These are phyloP conservation scores for Centruroides vittatus DNA, from an alignment of 1,140 invertebrate species.

Conservation along the genomic window DNA sequence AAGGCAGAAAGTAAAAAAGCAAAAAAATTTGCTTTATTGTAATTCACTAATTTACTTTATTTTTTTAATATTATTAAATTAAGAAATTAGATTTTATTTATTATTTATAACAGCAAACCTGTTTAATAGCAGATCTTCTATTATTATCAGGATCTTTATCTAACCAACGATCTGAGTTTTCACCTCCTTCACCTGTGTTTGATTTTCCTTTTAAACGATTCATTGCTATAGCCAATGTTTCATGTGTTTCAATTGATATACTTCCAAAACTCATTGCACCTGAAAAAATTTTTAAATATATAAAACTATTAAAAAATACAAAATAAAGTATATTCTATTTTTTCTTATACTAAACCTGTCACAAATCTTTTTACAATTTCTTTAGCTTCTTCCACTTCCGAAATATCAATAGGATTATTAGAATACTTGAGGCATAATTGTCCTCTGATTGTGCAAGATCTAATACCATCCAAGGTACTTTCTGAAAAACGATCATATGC, in stretches of 20 bases:
- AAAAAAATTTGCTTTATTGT: not conserved
- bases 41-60: not conserved
- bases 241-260: constrained; percentile 85
- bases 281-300: not conserved
- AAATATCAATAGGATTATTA: constrained; percentile 51
- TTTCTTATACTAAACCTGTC: constrained; percentile 31
- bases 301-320: not conserved
- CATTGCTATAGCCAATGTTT: constrained; percentile 91
- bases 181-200: constrained; percentile 88
- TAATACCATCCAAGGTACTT: constrained; percentile 67
- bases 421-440: constrained; percentile 73
- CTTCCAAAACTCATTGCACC: constrained; percentile 82
- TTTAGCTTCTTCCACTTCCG: constrained; percentile 75
- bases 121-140: constrained; percentile 52
- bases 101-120: constrained; percentile 20
- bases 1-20: too few species aligned
- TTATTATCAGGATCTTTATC: constrained; percentile 52
- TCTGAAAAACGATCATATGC: constrained; percentile 82
- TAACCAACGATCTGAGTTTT: constrained; percentile 68
- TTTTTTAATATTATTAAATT: not conserved
- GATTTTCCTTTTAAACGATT: constrained; percentile 90
- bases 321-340: not conserved
- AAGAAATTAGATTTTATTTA: too few species aligned
- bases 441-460: constrained; percentile 77
- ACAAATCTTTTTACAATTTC: constrained; percentile 89